phyloP scores from a whole-genome alignment of 2,113 vertebrate genomes.

The Brienomyrus brachyistius region DNA sequence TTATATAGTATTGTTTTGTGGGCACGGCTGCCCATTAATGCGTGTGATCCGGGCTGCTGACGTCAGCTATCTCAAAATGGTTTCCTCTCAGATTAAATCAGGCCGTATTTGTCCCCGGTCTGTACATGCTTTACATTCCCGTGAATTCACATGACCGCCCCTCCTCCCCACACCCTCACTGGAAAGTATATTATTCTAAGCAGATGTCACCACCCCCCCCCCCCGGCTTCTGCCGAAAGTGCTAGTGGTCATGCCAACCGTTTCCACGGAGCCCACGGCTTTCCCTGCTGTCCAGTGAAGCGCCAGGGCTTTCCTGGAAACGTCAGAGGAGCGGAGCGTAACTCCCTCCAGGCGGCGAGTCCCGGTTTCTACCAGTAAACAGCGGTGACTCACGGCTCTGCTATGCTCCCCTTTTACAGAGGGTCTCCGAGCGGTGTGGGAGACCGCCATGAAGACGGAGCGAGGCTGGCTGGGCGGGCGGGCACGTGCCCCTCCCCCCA shows the following conservation, averaged over 20 bases:
- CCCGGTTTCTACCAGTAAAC: slow-evolving; percentile 66
- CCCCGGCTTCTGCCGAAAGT: slow-evolving; percentile 42
- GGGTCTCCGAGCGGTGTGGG: slow-evolving; percentile 54
- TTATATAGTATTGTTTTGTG: neutral
- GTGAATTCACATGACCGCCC: slow-evolving; percentile 30
- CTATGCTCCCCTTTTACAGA: slow-evolving; percentile 62
- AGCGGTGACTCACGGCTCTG: slow-evolving; percentile 62
- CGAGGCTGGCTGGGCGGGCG: neutral
- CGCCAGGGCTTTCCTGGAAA: slow-evolving; percentile 69
- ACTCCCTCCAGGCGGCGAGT: slow-evolving; percentile 58
- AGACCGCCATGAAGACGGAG: slow-evolving; percentile 30
- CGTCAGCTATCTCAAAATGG: slow-evolving; percentile 1
- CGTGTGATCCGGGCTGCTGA: neutral
- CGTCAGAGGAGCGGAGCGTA: slow-evolving; percentile 62
- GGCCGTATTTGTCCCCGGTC: slow-evolving; percentile 30
- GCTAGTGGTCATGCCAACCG: slow-evolving; percentile 46
- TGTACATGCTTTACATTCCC: slow-evolving; percentile 56
- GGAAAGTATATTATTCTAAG: slow-evolving; percentile 30
- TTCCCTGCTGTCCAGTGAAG: slow-evolving; percentile 65
- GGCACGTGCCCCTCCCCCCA: neutral
- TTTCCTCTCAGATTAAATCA: slow-evolving; percentile 18
- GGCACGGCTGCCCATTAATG: neutral
- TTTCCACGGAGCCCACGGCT: slow-evolving; percentile 58
- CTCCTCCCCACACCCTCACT: neutral
- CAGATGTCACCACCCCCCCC: slow-evolving; percentile 41